Base-by-base conservation (phyloP, 1,140 invertebrate species). In the Drosophila baimaii region DNA sequence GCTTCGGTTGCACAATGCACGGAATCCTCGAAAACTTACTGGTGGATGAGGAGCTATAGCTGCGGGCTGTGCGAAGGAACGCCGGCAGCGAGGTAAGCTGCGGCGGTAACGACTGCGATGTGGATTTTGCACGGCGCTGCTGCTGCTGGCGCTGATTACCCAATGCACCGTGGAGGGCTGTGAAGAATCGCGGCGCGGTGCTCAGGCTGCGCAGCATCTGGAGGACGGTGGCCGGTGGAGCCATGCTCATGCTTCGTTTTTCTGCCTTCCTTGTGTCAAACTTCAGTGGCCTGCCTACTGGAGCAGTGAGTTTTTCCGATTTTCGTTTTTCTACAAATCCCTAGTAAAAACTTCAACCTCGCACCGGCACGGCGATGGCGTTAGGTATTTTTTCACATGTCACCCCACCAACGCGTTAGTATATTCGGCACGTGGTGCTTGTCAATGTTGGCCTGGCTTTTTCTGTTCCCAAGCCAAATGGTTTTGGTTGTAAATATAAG, bases 171-270 rank as follows among this genome's bases (percentile, higher is more conserved):
- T 70, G 47, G 72, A 46, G 15, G 8, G 21, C 6, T 47, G 49
- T 55, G 43, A 59, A 57, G 35, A 77, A n/a, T 25, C 72, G 65
- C 44, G 75, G 52, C n/a, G 68, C n/a, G n/a, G n/a, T 39, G 25
- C 47, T 66, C 13, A 73, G 25, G 37, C 37, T 39, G 44, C 83
- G 84, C 41, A 88, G 61, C 65, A 89, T 49, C 29, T 90, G 80
- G 25, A 81, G 55, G 43, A 81, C 55, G 35, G 62, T 64, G 25
- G 52, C 44, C 33, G 72, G 81, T 12, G 68, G 80, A 25, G 77
- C 56, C 77, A 89, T 89, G 70, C 31, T 78, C 41, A 65, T 86
- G 15, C 44, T 58, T 51, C 8, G 21, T 17, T 12, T 29, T 66
- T 13, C 19, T 12, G 46, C 47, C 44, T 33, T 57, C 23, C 37